A percentile compares a stretch with the other conserved stretches of the same genome.
Conservation (phyloP, 2,797 vertebrate species). For the Lacerta bilineata region DNA sequence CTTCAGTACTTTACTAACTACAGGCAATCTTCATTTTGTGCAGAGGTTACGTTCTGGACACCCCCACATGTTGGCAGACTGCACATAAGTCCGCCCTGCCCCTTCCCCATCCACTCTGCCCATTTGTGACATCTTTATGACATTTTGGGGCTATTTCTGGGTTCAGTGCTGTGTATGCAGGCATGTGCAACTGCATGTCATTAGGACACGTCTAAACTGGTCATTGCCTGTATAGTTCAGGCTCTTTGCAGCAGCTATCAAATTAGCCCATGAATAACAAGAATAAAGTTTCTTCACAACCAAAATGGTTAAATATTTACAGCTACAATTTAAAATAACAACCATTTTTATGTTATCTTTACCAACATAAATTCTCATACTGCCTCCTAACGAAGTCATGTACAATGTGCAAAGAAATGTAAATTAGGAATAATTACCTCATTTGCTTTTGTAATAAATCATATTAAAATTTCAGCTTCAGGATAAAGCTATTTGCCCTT, state of each 20-base stretch:
- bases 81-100: too few relatives aligned
- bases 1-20: background rate
- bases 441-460: slow-evolving; percentile 49
- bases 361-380: background rate
- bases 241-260: background rate
- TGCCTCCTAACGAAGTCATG: background rate
- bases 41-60: too few relatives aligned
- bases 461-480: slow-evolving; percentile 27
- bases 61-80: too few relatives aligned
- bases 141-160: too few relatives aligned
- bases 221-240: background rate
- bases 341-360: background rate
- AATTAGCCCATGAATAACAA: background rate
- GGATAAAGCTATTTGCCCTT: slow-evolving; percentile 29
- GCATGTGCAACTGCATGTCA: too few relatives aligned
- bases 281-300: background rate
- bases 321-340: background rate
- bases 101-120: too few relatives aligned
- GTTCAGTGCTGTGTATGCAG: too few relatives aligned
- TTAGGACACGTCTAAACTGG: too few relatives aligned
- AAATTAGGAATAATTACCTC: slow-evolving; percentile 5
- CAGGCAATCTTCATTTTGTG: background rate
- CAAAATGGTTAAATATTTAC: background rate
- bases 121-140: too few relatives aligned
- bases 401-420: background rate